Evolutionary conservation across 1,140 invertebrate species (phyloP).

Genomic region (Aphidius gifuensis): DNA sequence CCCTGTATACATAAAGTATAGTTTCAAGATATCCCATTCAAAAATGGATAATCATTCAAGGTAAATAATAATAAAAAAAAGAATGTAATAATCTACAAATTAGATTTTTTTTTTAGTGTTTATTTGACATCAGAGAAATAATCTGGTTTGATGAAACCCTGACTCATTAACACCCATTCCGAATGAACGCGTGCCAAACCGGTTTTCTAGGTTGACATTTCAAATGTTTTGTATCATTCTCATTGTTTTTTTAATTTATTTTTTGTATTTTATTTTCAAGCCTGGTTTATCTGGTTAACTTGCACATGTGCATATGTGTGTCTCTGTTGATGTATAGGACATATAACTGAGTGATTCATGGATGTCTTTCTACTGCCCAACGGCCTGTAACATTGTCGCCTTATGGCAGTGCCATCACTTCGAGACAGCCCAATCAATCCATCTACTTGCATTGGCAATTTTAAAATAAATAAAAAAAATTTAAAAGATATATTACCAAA

Average conservation of each 20-base stretch:
- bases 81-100: not conserved
- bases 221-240: not conserved
- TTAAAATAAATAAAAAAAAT: not conserved
- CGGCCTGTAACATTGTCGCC: conserved; percentile 47
- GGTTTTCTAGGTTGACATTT: conserved; percentile 28
- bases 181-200: conserved; percentile 35
- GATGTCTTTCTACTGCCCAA: conserved; percentile 40
- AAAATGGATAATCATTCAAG: not conserved
- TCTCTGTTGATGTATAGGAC: no score
- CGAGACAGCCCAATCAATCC: conserved; percentile 29
- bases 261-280: conserved; percentile 14
- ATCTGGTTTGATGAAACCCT: not conserved
- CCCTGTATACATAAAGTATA: not conserved
- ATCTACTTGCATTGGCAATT: conserved; percentile 21
- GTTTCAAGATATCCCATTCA: not conserved
- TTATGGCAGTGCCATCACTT: conserved; percentile 40
- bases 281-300: not conserved
- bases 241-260: conserved; percentile 10
- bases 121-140: not conserved
- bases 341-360: conserved; percentile 40
- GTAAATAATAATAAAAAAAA: not conserved
- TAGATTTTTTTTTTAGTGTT: not conserved
- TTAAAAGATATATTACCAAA: not conserved
- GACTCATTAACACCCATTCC: conserved; percentile 16
- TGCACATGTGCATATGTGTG: no score